Base-by-base conservation (phyloP, 2,113 vertebrate species). In the Phaethornis superciliosus region DNA sequence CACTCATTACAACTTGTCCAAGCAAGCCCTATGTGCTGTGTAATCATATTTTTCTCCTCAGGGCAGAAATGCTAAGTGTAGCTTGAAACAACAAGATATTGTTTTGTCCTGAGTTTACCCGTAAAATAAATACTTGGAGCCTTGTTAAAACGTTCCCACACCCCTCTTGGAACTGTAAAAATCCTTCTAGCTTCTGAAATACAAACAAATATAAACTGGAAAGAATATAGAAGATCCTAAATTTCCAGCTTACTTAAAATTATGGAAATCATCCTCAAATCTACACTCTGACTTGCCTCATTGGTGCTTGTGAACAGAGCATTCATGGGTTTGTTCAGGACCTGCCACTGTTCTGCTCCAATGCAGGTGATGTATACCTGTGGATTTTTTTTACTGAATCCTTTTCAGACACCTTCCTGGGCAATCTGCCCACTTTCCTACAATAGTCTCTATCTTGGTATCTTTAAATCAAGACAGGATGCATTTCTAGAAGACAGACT, bases 31-130 rank as follows among this genome's bases (percentile, higher is more conserved):
- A 8, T 14, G 26, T 44, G 85, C 92, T 91, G 42, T 5, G 68
- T 80, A 78, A 89, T 85, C 95, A 35, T 46, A 60, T 69, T 91
- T 56, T 87, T 94, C 85, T 89, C 97, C 94, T 70, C 65, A 9
- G 97, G 97, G 96, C 89, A 97, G 85, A 95, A 87, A 95, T 96
- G 97, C 92, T 84, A 85, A 96, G 91, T 12, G 19, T 20, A 80
- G 89, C 81, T 90, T 83, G 59, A 94, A 94, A 95, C 79, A 75
- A 52, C n/a, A 74, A 91, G 88, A 91, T 47, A 85, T 19, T 60
- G 49, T 54, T 96, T 69, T 89, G 92, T 94, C 96, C 96, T 78
- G 60, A 97, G 54, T 96, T 87, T 63, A 91, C 90, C 94, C 46
- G 70, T 24, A 58, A 65, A 81, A 88, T 4, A 81, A 93, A 92